phyloP scores from a whole-genome alignment of 1,140 invertebrate species.

The Magallana gigas region DNA sequence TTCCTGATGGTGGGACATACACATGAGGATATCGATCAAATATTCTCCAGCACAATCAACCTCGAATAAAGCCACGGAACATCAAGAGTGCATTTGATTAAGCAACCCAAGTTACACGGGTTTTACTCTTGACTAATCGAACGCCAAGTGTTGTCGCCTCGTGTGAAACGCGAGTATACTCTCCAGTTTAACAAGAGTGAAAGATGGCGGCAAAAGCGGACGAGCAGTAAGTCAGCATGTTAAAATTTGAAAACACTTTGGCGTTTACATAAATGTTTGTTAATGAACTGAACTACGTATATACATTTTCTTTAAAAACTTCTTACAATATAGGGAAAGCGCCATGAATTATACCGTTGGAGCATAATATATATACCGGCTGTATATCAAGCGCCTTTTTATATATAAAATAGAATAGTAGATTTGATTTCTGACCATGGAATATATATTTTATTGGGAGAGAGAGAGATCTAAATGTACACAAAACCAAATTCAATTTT shows the following conservation, averaged over 20 bases:
- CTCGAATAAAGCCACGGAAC: too few relatives aligned
- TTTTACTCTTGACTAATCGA: not conserved
- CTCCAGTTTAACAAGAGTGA: slow-evolving; percentile 9
- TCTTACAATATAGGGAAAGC: not conserved
- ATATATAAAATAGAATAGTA: not conserved
- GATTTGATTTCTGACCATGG: not conserved
- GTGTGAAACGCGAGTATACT: slow-evolving; percentile 14
- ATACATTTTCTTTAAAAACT: not conserved
- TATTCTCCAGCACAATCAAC: slow-evolving; percentile 45
- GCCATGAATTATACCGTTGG: not conserved
- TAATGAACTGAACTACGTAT: not conserved
- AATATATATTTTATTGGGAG: too few relatives aligned
- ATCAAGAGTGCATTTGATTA: not conserved
- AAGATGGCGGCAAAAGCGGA: slow-evolving; percentile 13
- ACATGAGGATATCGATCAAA: slow-evolving; percentile 53
- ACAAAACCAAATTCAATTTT: too few relatives aligned
- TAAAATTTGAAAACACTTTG: not conserved
- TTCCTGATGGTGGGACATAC: slow-evolving; percentile 55
- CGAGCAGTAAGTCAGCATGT: slow-evolving; percentile 17
- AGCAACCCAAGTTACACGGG: not conserved
- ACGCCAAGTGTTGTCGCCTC: not conserved
- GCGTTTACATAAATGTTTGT: not conserved
- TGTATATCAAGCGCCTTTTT: not conserved
- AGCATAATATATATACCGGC: not conserved
- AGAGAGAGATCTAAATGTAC: too few relatives aligned